These are phyloP conservation scores for Eristalinus aeneus DNA, from an alignment of 2,888 invertebrate genomes.

Conservation along the genomic window DNA sequence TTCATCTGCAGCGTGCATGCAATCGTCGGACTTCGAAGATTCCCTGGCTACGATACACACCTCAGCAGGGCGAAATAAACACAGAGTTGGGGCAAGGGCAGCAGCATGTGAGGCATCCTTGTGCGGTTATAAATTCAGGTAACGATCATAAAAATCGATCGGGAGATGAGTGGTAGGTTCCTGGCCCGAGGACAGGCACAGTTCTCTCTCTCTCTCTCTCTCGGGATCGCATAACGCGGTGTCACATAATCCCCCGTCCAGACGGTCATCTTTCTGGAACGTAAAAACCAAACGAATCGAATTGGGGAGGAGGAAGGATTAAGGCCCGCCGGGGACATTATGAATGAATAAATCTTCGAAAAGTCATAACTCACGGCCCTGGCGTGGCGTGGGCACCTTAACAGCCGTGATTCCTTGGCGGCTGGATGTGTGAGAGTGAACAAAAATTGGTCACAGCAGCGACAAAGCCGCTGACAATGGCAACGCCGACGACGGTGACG, in stretches of 20 bases:
- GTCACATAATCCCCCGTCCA: constrained; percentile 58
- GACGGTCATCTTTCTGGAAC: not conserved
- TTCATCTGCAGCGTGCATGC: constrained; percentile 30
- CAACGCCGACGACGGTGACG: not conserved
- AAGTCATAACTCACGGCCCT: constrained; percentile 59
- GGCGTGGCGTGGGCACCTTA: constrained; percentile 16
- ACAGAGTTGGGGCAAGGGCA: constrained; percentile 37
- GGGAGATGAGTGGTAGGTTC: constrained; percentile 60
- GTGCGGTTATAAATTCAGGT: constrained; percentile 62
- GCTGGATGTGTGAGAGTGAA: not conserved
- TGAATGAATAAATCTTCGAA: constrained; percentile 68
- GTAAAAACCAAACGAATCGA: not conserved
- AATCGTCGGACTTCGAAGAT: constrained; percentile 46
- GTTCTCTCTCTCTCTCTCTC: too few species aligned
- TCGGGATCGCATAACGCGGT: constrained; percentile 45
- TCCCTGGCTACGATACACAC: constrained; percentile 46
- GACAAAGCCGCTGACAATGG: not conserved
- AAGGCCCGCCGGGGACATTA: constrained; percentile 67
- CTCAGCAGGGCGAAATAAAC: not conserved
- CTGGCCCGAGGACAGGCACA: constrained; percentile 27
- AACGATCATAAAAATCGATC: constrained; percentile 70
- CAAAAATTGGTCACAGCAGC: constrained; percentile 62
- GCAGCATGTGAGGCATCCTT: not conserved
- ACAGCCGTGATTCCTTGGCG: constrained; percentile 16
- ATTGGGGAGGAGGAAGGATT: constrained; percentile 52